These are phyloP conservation scores for Achatina immaculata DNA, from an alignment of 1,140 invertebrate species.

Conservation along the genomic window DNA sequence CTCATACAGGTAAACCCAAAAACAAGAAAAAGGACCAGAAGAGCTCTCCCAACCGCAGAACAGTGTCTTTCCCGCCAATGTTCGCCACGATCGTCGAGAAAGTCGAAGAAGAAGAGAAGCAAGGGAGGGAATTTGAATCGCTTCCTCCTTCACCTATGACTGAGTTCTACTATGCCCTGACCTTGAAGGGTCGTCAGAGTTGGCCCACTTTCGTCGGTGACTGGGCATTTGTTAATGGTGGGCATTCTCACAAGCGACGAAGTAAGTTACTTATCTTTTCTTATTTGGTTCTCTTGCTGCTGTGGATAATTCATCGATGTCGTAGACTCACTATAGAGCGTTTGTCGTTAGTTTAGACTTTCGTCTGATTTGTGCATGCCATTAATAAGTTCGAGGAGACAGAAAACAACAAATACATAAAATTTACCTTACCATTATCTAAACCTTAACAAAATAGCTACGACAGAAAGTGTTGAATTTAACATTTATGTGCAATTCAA, in stretches of 20 bases:
- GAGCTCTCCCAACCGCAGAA: conserved; percentile 36
- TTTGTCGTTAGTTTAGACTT: no score
- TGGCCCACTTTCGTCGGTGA: conserved; percentile 52
- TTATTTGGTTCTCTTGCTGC: no score
- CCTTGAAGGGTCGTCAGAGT: conserved; percentile 42
- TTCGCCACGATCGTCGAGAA: conserved; percentile 55
- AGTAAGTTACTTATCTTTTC: conserved; percentile 28
- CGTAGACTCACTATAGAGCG: no score
- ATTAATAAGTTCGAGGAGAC: no score
- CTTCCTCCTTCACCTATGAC: conserved; percentile 47
- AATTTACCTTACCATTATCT: no score
- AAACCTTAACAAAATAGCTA: no score
- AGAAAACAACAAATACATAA: no score
- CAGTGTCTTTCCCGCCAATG: conserved; percentile 52
- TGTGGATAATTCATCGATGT: no score
- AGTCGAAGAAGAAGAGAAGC: conserved; percentile 53
- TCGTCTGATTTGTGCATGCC: no score
- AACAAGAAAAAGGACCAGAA: conserved; percentile 39
- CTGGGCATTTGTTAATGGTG: conserved; percentile 50
- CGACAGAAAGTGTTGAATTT: no score
- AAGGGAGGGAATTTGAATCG: conserved; percentile 37
- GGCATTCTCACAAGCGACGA: conserved; percentile 12
- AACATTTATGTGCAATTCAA: no score
- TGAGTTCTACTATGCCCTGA: conserved; percentile 47
- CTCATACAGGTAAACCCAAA: conserved; percentile 45